These are phyloP conservation scores for Diadromus collaris DNA, from an alignment of 2,888 invertebrate genomes.

Conservation along the genomic window DNA sequence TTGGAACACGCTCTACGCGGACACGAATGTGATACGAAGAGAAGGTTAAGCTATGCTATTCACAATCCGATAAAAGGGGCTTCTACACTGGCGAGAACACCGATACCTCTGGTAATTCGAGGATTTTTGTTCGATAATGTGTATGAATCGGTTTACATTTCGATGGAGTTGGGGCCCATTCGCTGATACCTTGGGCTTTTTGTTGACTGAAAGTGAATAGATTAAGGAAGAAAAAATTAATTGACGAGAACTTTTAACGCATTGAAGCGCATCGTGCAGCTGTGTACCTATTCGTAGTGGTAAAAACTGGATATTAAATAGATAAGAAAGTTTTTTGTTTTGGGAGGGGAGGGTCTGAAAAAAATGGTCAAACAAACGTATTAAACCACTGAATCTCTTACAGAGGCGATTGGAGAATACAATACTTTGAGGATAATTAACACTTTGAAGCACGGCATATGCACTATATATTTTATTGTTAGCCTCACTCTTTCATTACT, in stretches of 20 bases:
- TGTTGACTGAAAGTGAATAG: not conserved
- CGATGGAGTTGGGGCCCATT: not conserved
- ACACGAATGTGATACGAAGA: constrained; percentile 24
- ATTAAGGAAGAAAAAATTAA: not conserved
- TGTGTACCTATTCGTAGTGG: no score
- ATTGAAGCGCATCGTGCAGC: no score
- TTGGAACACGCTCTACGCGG: constrained; percentile 35
- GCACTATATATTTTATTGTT: no score
- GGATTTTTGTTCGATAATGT: constrained; percentile 1
- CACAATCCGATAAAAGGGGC: constrained; percentile 49
- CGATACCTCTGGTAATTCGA: constrained; percentile 37
- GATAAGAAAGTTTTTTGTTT: no score
- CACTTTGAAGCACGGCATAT: no score
- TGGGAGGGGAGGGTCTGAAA: no score
- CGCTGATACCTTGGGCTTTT: not conserved
- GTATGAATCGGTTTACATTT: not conserved
- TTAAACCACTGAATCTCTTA: no score
- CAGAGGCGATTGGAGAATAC: no score
- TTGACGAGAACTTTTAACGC: not conserved
- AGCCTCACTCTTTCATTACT: no score
- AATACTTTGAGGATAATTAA: no score
- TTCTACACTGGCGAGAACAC: constrained; percentile 29
- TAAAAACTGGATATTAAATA: no score
- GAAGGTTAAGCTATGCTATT: constrained; percentile 33
- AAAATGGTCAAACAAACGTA: no score